Evolutionary conservation across 1,140 invertebrate species (phyloP).

Genomic region (Ladona fulva): DNA sequence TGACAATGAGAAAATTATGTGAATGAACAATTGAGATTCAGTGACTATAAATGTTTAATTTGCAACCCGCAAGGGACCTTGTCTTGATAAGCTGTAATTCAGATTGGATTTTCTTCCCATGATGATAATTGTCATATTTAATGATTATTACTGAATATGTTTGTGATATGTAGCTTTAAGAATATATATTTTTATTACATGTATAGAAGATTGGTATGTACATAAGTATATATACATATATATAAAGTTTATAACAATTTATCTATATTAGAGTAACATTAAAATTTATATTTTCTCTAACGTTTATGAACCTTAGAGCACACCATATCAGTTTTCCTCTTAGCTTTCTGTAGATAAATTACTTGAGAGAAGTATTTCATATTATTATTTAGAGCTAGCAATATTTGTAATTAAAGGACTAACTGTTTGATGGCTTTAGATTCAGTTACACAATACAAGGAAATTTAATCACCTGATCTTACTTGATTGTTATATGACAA

Average conservation of each 20-base stretch:
- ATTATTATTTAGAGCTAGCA: not conserved
- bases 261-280: not conserved
- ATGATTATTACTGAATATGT: not conserved
- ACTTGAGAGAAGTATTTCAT: not conserved
- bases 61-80: not conserved
- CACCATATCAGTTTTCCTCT: not conserved
- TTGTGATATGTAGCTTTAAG: slow-evolving; percentile 10
- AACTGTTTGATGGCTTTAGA: not conserved
- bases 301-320: not conserved
- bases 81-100: not conserved
- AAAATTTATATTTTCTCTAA: not conserved
- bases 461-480: not conserved
- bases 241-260: not conserved
- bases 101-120: not conserved
- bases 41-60: not conserved
- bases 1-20: not conserved
- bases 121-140: not conserved
- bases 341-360: not conserved
- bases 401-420: not conserved
- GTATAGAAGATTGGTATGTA: not conserved
- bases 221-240: not conserved
- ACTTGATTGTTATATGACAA: not conserved
- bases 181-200: slow-evolving; percentile 5
- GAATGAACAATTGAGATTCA: not conserved
- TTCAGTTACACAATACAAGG: not conserved